These are phyloP conservation scores for Anser cygnoides DNA, from an alignment of 2,113 vertebrate genomes.

Conservation along the genomic window DNA sequence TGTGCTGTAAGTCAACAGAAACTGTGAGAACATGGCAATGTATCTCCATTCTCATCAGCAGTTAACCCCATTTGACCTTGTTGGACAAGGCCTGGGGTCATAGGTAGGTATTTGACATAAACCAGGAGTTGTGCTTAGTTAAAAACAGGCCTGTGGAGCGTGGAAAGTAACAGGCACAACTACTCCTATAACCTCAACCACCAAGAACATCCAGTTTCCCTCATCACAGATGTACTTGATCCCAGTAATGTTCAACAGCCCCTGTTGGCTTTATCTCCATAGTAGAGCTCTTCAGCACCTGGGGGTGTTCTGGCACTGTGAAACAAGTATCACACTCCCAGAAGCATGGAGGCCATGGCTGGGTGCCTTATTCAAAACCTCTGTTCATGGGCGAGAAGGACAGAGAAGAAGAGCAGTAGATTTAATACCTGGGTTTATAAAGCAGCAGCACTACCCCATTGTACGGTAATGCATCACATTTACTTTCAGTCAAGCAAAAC, in stretches of 20 bases:
- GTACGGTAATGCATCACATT: background rate
- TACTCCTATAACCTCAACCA: background rate
- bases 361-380: background rate
- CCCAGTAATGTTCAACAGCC: background rate
- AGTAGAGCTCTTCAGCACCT: background rate
- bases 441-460: background rate
- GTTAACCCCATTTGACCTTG: background rate
- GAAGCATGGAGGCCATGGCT: background rate
- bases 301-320: background rate
- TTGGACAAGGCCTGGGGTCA: accelerated
- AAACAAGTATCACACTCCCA: background rate
- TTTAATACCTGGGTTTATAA: background rate
- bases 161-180: background rate
- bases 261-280: background rate
- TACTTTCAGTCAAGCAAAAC: background rate
- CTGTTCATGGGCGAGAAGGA: background rate
- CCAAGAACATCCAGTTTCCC: background rate
- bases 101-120: background rate
- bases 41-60: background rate
- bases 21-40: background rate
- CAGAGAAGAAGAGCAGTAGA: background rate
- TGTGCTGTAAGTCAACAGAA: background rate
- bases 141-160: background rate
- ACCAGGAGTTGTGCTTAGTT: background rate
- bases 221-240: background rate